Evolutionary conservation across 1,140 invertebrate genomes (phyloP), one percentile per base, ranked within the genome.

Genomic region (Lordiphosa stackelbergi): DNA sequence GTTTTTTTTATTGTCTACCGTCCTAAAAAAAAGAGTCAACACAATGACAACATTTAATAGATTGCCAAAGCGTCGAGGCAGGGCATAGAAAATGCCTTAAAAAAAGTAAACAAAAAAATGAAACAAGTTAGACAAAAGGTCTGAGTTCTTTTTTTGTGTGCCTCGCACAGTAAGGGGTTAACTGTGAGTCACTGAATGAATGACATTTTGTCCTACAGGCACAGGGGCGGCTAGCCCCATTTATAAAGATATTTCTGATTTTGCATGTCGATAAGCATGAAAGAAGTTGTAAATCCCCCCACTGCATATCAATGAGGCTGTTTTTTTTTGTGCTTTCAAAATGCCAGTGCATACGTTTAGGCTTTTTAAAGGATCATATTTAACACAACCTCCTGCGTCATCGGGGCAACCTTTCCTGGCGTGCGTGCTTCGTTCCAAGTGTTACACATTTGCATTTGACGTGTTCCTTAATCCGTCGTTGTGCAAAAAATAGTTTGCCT

Each of bases 31-130:
- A 66, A 46, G 63, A 81, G 68, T 46, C 61, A 60, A 53, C 77
- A 81, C 77, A 81, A 74, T 77, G 72, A 69, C 71, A 75, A 81
- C 75, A 83, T 81, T 81, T 81, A 81, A 83, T 81, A 81, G 77
- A 83, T 81, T 81, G 77, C 68, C 62, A 45, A 36, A 35, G 52
- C 24, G 59, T 38, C 38, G 46, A 36, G 38, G 43, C 40, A 28
- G 11, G 48, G 56, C 62, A 68, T 79, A 66, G 74, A 79, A 66
- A 70, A 59, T 56, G 62, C 47, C 74, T 58, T 56, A 74, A 54
- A 60, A 71, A 74, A 40, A 63, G 47, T 61, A 66, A 54, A 53
- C 40, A 60, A 40, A 52, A 28, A 22, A 24, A 22, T 9, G 12
- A 31, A 24, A 24, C 9, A 47, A 41, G 13, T 5, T 37, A 58